Conservation (phyloP, 2,113 vertebrate genomes). For the Campylomormyrus tamandua region DNA sequence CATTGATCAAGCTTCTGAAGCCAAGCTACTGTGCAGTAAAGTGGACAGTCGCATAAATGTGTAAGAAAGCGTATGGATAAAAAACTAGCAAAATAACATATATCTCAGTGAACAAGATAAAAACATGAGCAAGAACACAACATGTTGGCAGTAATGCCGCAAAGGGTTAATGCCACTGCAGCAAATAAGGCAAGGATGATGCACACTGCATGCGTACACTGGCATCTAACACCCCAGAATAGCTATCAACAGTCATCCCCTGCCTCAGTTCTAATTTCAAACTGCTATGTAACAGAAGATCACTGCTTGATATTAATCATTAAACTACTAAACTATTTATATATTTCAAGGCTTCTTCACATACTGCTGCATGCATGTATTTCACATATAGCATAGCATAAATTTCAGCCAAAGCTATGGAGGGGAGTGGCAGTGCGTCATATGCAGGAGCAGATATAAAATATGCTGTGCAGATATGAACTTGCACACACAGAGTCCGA, state of each 20-base stretch:
- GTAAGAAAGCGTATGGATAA: background rate
- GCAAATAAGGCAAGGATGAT: background rate
- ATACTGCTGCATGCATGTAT: background rate
- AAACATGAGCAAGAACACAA: background rate
- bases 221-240: background rate
- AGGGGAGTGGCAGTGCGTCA: background rate
- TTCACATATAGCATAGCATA: background rate
- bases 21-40: background rate
- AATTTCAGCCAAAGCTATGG: background rate
- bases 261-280: background rate
- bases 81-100: background rate
- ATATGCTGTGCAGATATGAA: background rate
- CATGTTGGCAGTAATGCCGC: background rate
- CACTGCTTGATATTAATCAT: background rate
- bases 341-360: background rate
- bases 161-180: background rate
- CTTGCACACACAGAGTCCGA: background rate
- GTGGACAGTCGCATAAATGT: background rate
- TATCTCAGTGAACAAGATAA: background rate
- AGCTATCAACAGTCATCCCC: background rate
- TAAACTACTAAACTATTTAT: background rate
- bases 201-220: background rate
- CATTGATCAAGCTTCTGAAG: background rate
- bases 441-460: background rate
- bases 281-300: background rate